Evolutionary conservation across 2,113 vertebrate genomes (phyloP).

Genomic region (Corythornis cristatus): DNA sequence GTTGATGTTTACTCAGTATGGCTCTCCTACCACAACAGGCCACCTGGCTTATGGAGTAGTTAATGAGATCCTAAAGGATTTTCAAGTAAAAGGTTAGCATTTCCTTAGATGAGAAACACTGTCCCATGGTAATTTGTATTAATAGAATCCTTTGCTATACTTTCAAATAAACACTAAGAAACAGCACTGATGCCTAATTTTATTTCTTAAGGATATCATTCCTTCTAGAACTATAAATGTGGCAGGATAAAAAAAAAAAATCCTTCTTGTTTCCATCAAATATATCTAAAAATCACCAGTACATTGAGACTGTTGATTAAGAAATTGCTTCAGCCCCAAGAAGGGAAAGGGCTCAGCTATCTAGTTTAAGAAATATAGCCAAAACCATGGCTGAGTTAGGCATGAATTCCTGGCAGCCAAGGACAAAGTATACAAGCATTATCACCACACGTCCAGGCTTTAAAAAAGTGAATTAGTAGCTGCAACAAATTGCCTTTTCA

Average conservation of each 20-base stretch:
- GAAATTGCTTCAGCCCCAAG: neutral
- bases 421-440: neutral
- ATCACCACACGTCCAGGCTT: neutral
- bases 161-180: neutral
- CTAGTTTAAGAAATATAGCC: neutral
- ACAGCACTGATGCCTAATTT: neutral
- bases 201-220: neutral
- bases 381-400: neutral
- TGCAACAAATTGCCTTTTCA: neutral
- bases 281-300: neutral
- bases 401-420: neutral
- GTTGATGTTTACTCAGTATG: slow-evolving; percentile 13
- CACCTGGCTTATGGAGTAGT: neutral
- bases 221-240: neutral
- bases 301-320: neutral
- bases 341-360: neutral
- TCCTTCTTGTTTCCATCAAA: neutral
- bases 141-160: neutral
- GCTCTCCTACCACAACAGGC: neutral
- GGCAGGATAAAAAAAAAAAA: neutral
- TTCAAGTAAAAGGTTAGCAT: slow-evolving; percentile 50
- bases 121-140: neutral
- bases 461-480: neutral
- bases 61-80: slow-evolving; percentile 59
- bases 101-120: slow-evolving; percentile 3